Conservation (phyloP, 1,140 invertebrate genomes). For the Berghia stephanieae region DNA sequence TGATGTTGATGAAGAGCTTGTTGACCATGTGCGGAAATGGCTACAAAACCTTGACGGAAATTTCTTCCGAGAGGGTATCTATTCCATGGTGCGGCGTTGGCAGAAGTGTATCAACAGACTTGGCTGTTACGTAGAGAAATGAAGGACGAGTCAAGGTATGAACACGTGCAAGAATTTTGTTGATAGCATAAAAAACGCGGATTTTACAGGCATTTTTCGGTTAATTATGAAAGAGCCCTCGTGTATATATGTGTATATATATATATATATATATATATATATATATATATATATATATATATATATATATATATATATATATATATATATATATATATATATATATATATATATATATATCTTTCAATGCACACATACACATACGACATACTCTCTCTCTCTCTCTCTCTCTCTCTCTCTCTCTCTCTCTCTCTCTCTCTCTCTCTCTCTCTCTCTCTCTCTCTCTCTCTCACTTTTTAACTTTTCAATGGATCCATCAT, state of each 20-base stretch:
- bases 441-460: conserved; percentile 29
- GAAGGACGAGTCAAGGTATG: too few species aligned
- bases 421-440: conserved; percentile 18
- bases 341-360: conserved; percentile 12
- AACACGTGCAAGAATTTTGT: too few species aligned
- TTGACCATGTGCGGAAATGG: too few species aligned
- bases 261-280: neutral
- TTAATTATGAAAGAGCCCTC: too few species aligned
- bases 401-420: conserved; percentile 12
- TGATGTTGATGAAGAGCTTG: too few species aligned
- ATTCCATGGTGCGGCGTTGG: too few species aligned
- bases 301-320: neutral
- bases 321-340: neutral
- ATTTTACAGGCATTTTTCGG: too few species aligned
- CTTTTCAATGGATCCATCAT: neutral
- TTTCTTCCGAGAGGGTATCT: too few species aligned
- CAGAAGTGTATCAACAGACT: too few species aligned
- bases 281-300: neutral
- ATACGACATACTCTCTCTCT: neutral
- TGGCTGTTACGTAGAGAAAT: too few species aligned
- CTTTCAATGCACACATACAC: neutral
- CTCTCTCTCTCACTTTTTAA: conserved; percentile 19
- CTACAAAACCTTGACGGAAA: too few species aligned
- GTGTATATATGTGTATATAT: neutral
- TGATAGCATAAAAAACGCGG: too few species aligned